Conservation (phyloP, 2,797 vertebrate genomes). For the Anabas testudineus region DNA sequence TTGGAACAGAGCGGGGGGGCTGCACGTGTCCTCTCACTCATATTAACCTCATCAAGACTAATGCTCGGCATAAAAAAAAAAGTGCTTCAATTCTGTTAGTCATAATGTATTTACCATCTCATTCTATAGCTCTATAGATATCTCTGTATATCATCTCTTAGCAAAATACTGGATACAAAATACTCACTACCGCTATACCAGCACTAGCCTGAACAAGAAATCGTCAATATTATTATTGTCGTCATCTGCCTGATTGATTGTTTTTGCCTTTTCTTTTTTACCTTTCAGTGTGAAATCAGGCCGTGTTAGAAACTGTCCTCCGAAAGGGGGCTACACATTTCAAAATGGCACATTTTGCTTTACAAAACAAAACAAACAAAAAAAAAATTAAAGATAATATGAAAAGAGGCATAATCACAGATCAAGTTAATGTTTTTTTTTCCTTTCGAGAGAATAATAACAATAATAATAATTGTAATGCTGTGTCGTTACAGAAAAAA, state of each 20-base stretch:
- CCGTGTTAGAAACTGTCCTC: slow-evolving; percentile 69
- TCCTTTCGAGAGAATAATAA: slow-evolving; percentile 80
- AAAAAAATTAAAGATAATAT: slow-evolving; percentile 76
- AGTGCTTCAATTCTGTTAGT: slow-evolving; percentile 88
- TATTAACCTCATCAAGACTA: slow-evolving; percentile 76
- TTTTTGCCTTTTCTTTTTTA: slow-evolving; percentile 60
- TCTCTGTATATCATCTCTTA: slow-evolving; percentile 83
- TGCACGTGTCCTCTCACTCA: slow-evolving; percentile 32
- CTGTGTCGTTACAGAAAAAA: slow-evolving; percentile 83
- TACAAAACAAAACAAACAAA: slow-evolving; percentile 71
- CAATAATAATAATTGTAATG: slow-evolving; percentile 78
- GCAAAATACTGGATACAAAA: slow-evolving; percentile 85
- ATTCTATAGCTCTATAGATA: slow-evolving; percentile 85
- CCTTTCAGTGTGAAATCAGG: slow-evolving; percentile 76
- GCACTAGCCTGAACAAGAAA: slow-evolving; percentile 76
- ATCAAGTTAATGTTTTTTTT: slow-evolving; percentile 83
- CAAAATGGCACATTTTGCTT: slow-evolving; percentile 84
- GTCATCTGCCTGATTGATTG: slow-evolving; percentile 77
- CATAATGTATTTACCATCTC: slow-evolving; percentile 75
- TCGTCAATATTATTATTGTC: slow-evolving; percentile 69
- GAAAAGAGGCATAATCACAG: slow-evolving; percentile 85
- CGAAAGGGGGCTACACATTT: slow-evolving; percentile 72
- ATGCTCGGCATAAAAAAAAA: slow-evolving; percentile 81
- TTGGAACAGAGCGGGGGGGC: slow-evolving; percentile 52
- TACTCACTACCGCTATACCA: slow-evolving; percentile 81